These are phyloP conservation scores for Homalodisca vitripennis DNA, from an alignment of 1,140 invertebrate genomes.

Conservation along the genomic window DNA sequence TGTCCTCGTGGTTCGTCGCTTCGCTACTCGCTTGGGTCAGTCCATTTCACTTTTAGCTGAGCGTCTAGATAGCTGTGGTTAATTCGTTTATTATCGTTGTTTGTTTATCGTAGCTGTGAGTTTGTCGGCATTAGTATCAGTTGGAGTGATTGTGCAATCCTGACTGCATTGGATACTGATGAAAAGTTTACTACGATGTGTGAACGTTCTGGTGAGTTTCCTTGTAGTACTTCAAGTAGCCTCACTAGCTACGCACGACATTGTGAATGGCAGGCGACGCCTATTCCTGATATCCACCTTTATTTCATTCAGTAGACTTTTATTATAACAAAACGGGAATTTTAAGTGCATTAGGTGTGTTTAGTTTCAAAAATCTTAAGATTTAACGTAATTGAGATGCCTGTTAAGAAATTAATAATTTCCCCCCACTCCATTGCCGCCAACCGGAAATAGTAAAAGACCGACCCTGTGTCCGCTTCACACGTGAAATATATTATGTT, in stretches of 20 bases:
- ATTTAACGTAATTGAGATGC: no score
- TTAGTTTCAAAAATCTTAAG: no score
- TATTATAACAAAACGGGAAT: no score
- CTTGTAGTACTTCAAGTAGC: neutral
- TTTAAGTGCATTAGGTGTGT: no score
- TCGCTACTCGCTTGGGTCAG: conserved; percentile 15
- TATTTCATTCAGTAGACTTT: no score
- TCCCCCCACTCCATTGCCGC: conserved; percentile 19
- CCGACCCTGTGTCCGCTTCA: neutral
- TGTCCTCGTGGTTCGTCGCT: conserved; percentile 6
- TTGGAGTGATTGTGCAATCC: neutral
- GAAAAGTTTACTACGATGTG: neutral
- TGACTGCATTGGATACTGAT: neutral
- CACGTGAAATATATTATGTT: conserved; percentile 3
- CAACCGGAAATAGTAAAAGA: conserved; percentile 22
- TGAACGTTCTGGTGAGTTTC: neutral
- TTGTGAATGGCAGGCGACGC: conserved; percentile 18
- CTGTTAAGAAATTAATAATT: neutral
- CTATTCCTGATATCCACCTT: neutral
- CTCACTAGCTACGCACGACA: neutral
- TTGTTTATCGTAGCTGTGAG: neutral
- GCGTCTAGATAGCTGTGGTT: neutral
- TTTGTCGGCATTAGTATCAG: neutral
- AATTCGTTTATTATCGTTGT: neutral
- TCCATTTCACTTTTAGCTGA: conserved; percentile 24